Evolutionary conservation across 2,888 invertebrate genomes (phyloP).

Genomic region (Stenotaenia linearis): DNA sequence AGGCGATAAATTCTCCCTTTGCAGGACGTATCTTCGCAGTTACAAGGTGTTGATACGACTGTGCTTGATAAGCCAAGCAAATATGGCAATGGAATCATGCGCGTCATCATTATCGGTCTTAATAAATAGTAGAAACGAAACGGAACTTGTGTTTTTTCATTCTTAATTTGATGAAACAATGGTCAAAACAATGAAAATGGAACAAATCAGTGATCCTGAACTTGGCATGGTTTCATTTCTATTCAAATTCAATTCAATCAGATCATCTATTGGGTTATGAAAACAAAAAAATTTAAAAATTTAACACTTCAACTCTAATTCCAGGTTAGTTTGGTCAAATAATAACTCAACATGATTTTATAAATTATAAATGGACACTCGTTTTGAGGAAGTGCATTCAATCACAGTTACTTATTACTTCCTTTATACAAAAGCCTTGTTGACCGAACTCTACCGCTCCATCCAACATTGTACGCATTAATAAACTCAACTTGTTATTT

Average conservation of each 20-base stretch:
- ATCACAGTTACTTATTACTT: neutral
- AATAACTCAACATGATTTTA: too few species aligned
- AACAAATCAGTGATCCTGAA: slow-evolving; percentile 12
- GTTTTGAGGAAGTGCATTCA: neutral
- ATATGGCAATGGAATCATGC: neutral
- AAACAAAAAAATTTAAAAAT: too few species aligned
- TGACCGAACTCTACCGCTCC: neutral
- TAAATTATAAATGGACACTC: too few species aligned
- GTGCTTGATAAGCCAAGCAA: slow-evolving; percentile 1
- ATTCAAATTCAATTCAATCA: neutral
- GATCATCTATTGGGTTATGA: neutral
- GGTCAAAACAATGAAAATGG: neutral
- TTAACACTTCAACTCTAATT: too few species aligned
- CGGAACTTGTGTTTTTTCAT: neutral
- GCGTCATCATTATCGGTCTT: neutral
- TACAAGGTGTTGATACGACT: neutral
- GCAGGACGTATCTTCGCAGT: neutral
- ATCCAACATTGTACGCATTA: too few species aligned
- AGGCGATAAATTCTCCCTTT: neutral
- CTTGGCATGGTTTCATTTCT: slow-evolving; percentile 1
- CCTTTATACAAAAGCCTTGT: neutral
- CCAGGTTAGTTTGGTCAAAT: too few species aligned
- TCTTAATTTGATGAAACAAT: neutral
- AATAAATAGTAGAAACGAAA: too few species aligned
- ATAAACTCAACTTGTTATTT: neutral